Conservation (phyloP, 2,797 vertebrate species). For the Lophotriccus pileatus region DNA sequence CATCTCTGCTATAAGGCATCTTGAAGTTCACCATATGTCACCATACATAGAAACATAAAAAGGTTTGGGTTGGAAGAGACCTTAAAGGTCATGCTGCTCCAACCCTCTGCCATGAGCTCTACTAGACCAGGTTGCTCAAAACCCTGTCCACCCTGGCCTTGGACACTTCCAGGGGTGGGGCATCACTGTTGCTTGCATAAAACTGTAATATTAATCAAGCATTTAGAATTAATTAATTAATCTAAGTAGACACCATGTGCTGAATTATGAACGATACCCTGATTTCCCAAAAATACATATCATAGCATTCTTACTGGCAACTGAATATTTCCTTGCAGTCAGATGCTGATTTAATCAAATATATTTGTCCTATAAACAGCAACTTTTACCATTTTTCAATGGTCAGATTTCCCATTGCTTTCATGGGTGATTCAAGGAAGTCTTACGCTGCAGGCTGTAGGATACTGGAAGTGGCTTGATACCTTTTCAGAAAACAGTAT, state of each 20-base stretch:
- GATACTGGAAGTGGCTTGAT: conserved; percentile 25
- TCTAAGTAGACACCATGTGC: not conserved
- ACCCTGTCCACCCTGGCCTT: not conserved
- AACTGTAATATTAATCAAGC: not conserved
- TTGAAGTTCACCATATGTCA: not conserved
- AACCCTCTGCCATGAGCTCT: not conserved
- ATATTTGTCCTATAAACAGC: not conserved
- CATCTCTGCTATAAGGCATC: not conserved
- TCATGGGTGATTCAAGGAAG: not conserved
- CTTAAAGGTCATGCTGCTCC: not conserved
- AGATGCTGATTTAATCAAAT: not conserved
- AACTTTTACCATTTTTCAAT: not conserved
- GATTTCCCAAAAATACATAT: not conserved
- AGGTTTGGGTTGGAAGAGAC: not conserved
- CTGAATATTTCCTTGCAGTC: not conserved
- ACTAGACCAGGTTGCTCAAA: not conserved
- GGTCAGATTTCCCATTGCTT: not conserved
- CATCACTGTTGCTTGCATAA: not conserved
- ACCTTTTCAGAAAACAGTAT: not conserved
- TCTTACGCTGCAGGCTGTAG: not conserved
- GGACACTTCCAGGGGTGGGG: not conserved
- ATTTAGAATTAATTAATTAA: not conserved
- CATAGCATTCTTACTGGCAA: not conserved
- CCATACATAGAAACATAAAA: not conserved
- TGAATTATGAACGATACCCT: not conserved